Conservation (phyloP, 2,888 invertebrate species). For the Lampropteryx suffumata region DNA sequence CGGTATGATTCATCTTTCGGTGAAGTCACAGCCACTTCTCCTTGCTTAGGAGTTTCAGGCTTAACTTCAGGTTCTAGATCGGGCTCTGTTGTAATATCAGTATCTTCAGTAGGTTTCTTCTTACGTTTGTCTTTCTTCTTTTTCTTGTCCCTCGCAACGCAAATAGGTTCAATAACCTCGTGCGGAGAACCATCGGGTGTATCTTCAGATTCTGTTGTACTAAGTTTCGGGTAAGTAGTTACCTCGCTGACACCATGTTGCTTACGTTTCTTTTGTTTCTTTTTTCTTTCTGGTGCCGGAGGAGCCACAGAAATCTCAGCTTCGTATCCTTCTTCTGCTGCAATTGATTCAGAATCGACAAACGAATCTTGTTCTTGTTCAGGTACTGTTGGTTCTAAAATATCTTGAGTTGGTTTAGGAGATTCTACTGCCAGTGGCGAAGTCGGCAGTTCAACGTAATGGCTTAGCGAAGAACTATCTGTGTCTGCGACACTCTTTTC, state of each 20-base stretch:
- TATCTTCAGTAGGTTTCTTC: conserved; percentile 69
- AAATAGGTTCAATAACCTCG: conserved; percentile 50
- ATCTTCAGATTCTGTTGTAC: conserved; percentile 67
- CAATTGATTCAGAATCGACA: conserved; percentile 65
- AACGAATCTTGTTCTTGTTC: conserved; percentile 68
- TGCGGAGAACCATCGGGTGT: conserved; percentile 54
- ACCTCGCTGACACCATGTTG: conserved; percentile 64
- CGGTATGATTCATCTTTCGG: conserved; percentile 84
- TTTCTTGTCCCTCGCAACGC: conserved; percentile 52
- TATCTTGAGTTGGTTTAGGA: conserved; percentile 60
- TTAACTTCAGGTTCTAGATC: conserved; percentile 43
- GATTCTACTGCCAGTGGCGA: conserved; percentile 79
- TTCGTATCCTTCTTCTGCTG: conserved; percentile 87
- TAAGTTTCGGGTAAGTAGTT: conserved; percentile 66
- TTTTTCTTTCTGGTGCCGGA: conserved; percentile 65
- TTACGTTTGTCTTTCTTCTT: conserved; percentile 71
- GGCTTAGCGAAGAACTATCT: conserved; percentile 70
- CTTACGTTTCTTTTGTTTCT: conserved; percentile 76
- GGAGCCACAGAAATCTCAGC: conserved; percentile 84
- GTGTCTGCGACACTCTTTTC: conserved; percentile 65
- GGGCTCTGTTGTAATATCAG: conserved; percentile 38
- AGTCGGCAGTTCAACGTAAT: conserved; percentile 67
- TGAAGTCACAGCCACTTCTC: conserved; percentile 76
- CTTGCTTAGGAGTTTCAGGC: conserved; percentile 71
- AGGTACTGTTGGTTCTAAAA: conserved; percentile 37